These are phyloP conservation scores for Tonatia bakeri DNA, from an alignment of 2,113 vertebrate species.

Conservation along the genomic window DNA sequence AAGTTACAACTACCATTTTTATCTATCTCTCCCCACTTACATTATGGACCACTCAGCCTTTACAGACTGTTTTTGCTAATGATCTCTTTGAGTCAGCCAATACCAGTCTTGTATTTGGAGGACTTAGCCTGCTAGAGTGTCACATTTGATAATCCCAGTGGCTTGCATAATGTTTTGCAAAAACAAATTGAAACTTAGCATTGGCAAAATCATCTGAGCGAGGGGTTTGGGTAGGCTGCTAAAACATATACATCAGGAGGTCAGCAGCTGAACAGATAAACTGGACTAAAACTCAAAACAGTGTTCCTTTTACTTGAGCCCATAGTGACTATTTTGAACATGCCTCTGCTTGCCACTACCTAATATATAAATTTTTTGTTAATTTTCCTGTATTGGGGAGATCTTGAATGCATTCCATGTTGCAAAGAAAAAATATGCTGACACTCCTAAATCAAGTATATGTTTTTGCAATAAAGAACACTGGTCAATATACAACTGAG, in stretches of 20 bases:
- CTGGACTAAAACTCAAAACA: conserved; percentile 62
- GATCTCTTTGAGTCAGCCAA: not conserved
- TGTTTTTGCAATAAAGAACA: conserved; percentile 86
- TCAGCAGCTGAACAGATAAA: conserved; percentile 58
- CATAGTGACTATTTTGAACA: conserved; percentile 72
- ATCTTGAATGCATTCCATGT: conserved; percentile 79
- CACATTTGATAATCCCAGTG: not conserved
- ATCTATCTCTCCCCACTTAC: not conserved
- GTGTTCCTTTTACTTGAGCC: conserved; percentile 56
- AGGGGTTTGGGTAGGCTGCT: not conserved
- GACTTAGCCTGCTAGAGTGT: not conserved
- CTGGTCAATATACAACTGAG: conserved; percentile 87
- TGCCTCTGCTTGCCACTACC: conserved; percentile 64
- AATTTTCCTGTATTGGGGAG: conserved; percentile 78
- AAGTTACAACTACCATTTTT: not conserved
- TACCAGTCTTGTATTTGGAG: not conserved
- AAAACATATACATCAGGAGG: not conserved
- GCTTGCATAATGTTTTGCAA: conserved; percentile 13
- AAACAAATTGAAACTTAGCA: conserved; percentile 7
- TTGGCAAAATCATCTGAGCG: not conserved
- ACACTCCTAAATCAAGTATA: conserved; percentile 79
- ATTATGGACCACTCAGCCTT: not conserved
- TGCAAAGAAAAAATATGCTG: conserved; percentile 77
- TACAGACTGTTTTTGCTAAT: not conserved
- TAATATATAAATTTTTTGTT: conserved; percentile 70